Evolutionary conservation across 2,113 vertebrate species (phyloP), one percentile per base, ranked within the genome.

Genomic region (Zapornia atra): DNA sequence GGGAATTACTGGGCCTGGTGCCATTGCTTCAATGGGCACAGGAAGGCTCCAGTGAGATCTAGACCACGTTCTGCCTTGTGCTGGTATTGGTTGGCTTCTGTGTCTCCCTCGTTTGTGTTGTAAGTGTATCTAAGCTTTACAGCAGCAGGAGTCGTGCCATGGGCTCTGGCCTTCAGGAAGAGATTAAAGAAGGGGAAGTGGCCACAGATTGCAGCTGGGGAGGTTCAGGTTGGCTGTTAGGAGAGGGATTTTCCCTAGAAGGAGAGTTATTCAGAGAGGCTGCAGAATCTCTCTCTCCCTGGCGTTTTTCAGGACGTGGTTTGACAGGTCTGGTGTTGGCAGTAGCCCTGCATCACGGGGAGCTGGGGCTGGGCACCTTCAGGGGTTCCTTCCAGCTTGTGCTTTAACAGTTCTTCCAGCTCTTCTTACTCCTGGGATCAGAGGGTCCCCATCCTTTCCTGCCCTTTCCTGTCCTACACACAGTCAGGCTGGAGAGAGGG

Each of bases 401-500:
- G 42, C 29, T 46, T 56, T 72, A 0, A 1, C 1, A 3, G 17
- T 63, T 48, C 36, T 65, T 38, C 12, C 29, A 64, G 57, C 48
- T 68, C 42, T 56, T 33, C 16, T 36, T n/a, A 21, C 26, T 78
- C 20, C 61, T 85, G 31, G 60, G 75, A 60, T 48, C 24, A 54
- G 44, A 44, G 40, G 6, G 11, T 61, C 44, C 10, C 42, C 77
- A 29, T 59, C 77, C 42, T 78, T 86, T 21, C 46, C 44, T 46
- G 44, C 51, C 77, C 42, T 78, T 86, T 60, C 28, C 48, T 69
- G 7, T 68, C 57, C 56, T 65, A 24, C 69, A 9, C 3, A 0
- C 0, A 12, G 0, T 1, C 0, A 12, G 0, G 1, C 79, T 61
- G 51, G 22, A 57, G 85, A 46, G 59, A 3, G 63, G 25, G 79